Evolutionary conservation across 2,113 vertebrate genomes (phyloP).

Genomic region (Periophthalmodon schlosseri): DNA sequence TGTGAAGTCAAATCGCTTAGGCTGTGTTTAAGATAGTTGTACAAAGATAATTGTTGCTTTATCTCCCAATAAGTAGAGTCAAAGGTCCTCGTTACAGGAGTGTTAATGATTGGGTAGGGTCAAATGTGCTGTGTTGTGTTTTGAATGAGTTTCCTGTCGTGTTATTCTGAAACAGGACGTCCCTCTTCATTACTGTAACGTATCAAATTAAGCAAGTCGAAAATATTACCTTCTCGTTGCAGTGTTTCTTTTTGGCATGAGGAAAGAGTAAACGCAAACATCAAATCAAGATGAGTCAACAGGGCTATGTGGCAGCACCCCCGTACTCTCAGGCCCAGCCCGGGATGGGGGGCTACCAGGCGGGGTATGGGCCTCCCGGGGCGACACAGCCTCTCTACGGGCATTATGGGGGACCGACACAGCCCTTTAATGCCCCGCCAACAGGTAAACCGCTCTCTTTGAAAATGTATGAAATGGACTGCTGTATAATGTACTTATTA

Average conservation of each 20-base stretch:
- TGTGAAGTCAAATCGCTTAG: background rate
- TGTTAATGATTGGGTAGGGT: slow-evolving; percentile 33
- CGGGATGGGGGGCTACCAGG: slow-evolving; percentile 85
- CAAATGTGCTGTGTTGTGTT: slow-evolving; percentile 11
- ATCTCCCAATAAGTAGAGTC: slow-evolving; percentile 51
- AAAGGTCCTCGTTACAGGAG: slow-evolving; percentile 65
- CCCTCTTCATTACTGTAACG: background rate
- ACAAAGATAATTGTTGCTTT: slow-evolving; percentile 33
- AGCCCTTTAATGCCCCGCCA: slow-evolving; percentile 70
- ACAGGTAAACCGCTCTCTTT: slow-evolving; percentile 74
- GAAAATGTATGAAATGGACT: background rate
- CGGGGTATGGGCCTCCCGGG: slow-evolving; percentile 75
- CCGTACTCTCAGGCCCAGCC: slow-evolving; percentile 90
- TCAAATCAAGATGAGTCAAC: slow-evolving; percentile 87
- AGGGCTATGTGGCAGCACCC: slow-evolving; percentile 91
- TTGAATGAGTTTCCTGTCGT: background rate
- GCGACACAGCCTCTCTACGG: slow-evolving; percentile 80
- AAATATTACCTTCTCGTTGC: slow-evolving; percentile 13
- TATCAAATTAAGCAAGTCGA: background rate
- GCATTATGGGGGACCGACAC: slow-evolving; percentile 81
- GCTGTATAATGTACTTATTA: background rate
- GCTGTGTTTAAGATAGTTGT: slow-evolving; percentile 21
- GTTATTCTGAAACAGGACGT: no score
- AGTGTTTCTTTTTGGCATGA: slow-evolving; percentile 69
- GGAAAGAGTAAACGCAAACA: slow-evolving; percentile 46